Conservation (phyloP, 2,888 invertebrate species). For the Apamea epomidion region DNA sequence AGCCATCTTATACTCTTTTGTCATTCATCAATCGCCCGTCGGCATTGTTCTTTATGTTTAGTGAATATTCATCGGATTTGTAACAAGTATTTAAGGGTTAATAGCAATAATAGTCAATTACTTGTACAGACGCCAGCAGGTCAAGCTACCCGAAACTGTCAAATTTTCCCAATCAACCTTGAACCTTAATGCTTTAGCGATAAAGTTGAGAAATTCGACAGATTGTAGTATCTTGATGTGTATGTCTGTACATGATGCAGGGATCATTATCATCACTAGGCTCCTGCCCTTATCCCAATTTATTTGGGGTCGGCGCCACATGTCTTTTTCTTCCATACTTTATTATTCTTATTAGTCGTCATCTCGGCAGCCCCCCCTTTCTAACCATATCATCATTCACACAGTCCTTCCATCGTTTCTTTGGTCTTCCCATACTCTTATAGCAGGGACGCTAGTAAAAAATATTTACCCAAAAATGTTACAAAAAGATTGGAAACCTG, state of each 20-base stretch:
- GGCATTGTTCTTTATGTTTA: conserved; percentile 63
- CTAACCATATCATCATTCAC: background rate
- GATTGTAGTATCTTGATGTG: too few relatives aligned
- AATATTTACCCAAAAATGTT: conserved; percentile 9
- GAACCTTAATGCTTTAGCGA: too few relatives aligned
- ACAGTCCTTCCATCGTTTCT: background rate
- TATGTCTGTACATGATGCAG: background rate
- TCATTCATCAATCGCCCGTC: conserved; percentile 75
- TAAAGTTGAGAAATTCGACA: too few relatives aligned
- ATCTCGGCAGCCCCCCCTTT: background rate
- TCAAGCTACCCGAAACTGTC: too few relatives aligned
- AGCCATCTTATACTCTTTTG: conserved; percentile 77
- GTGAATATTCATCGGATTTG: conserved; percentile 56
- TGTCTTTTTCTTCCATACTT: background rate
- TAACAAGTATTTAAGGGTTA: conserved; percentile 31
- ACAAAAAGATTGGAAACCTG: background rate
- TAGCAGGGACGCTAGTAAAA: conserved; percentile 2
- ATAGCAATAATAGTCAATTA: conserved; percentile 2
- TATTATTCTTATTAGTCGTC: too few relatives aligned
- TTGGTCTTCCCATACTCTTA: background rate
- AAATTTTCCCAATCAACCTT: too few relatives aligned
- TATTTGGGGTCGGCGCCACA: background rate
- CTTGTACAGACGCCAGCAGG: background rate
- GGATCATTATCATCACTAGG: background rate
- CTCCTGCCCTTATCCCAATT: background rate